phyloP scores from a whole-genome alignment of 2,113 vertebrate species.

The Alligator mississippiensis region DNA sequence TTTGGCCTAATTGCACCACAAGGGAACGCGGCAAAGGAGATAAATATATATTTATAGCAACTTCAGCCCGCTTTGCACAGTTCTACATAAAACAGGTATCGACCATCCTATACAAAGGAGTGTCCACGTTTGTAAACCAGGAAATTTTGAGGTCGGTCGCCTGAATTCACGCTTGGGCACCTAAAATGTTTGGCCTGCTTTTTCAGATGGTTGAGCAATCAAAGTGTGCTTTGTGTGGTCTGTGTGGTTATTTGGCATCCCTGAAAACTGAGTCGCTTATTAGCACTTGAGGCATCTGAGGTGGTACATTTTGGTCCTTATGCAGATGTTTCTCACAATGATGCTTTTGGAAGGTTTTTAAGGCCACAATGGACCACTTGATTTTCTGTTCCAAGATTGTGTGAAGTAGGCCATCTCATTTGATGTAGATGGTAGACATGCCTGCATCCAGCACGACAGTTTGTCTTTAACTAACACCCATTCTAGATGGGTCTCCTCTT shows the following conservation, averaged over 20 bases:
- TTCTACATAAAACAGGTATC: not conserved
- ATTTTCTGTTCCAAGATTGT: not conserved
- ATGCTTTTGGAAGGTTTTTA: not conserved
- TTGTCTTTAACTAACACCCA: not conserved
- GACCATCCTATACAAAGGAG: not conserved
- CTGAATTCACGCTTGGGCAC: not conserved
- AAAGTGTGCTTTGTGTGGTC: not conserved
- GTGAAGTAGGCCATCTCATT: too few species aligned
- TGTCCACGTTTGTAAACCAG: not conserved
- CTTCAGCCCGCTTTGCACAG: not conserved
- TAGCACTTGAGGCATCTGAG: not conserved
- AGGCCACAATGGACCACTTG: not conserved
- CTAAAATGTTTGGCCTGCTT: not conserved
- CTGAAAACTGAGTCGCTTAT: not conserved
- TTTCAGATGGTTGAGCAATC: not conserved
- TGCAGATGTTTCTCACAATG: not conserved
- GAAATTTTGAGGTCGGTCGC: not conserved
- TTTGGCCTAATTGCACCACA: accelerated
- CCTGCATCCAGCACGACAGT: not conserved
- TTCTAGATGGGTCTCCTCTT: not conserved
- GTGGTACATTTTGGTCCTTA: not conserved
- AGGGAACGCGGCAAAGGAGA: not conserved
- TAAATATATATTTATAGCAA: accelerated
- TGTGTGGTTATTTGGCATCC: not conserved
- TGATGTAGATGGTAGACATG: too few species aligned